These are phyloP conservation scores for Ammodytes dubius DNA, from an alignment of 2,113 vertebrate genomes.

Conservation along the genomic window DNA sequence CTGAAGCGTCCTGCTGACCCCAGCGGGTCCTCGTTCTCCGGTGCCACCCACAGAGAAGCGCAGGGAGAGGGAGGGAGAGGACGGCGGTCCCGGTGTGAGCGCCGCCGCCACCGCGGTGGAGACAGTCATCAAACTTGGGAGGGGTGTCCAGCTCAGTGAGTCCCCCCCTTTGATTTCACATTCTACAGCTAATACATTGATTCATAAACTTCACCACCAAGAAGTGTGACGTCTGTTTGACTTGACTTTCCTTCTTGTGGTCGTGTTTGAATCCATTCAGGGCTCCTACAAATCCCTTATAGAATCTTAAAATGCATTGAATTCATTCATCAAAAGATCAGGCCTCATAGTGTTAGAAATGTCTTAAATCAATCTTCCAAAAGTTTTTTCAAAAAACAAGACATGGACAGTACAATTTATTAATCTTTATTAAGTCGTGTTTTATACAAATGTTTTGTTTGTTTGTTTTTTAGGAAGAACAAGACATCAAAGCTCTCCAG, in stretches of 20 bases:
- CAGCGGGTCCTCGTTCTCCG: slow-evolving; percentile 84
- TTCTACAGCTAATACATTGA: not conserved
- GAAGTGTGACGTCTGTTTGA: not conserved
- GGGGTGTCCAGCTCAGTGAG: slow-evolving; percentile 93
- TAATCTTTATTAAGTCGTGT: no score
- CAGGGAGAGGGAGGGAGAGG: slow-evolving; percentile 88
- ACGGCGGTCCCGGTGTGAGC: slow-evolving; percentile 84
- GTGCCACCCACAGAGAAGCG: slow-evolving; percentile 92
- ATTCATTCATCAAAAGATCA: no score
- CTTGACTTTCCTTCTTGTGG: not conserved
- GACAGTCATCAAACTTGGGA: slow-evolving; percentile 96
- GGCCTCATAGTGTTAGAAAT: no score
- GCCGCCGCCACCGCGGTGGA: slow-evolving; percentile 92
- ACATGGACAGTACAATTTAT: no score
- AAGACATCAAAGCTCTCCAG: slow-evolving; percentile 95
- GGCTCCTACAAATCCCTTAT: no score
- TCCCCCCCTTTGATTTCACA: not conserved
- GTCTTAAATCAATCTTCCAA: no score
- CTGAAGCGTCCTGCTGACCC: slow-evolving; percentile 89
- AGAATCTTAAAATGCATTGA: no score
- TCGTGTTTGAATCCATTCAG: not conserved
- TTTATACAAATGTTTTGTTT: no score
- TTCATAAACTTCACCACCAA: not conserved
- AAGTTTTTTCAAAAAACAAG: no score
- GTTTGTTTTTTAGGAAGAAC: slow-evolving; percentile 89